These are phyloP conservation scores for Drosophila buzzatii DNA, from an alignment of 2,888 invertebrate species.

Conservation along the genomic window DNA sequence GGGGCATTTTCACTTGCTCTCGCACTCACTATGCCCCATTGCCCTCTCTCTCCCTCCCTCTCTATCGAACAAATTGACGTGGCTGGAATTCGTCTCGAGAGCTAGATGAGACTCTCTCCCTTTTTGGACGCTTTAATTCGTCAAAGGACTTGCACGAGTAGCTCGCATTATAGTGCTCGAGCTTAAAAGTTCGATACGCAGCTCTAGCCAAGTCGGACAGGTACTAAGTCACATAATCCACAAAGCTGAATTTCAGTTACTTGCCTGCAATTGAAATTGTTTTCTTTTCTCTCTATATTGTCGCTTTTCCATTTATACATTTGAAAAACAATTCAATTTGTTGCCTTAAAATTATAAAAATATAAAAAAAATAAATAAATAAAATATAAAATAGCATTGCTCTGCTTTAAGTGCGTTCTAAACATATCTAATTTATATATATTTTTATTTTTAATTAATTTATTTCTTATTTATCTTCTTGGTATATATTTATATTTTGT, in stretches of 20 bases:
- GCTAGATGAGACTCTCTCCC: slow-evolving; percentile 1
- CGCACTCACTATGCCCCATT: not conserved
- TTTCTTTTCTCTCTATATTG: not conserved
- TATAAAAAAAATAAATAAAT: too few species aligned
- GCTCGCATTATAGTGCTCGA: not conserved
- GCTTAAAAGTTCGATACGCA: slow-evolving; percentile 1
- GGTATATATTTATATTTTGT: too few species aligned
- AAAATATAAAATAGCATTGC: not conserved
- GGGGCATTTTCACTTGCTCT: too few species aligned
- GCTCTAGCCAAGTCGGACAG: not conserved
- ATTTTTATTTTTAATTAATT: too few species aligned
- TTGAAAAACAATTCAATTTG: not conserved
- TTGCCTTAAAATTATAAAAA: not conserved
- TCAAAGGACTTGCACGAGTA: slow-evolving; percentile 19
- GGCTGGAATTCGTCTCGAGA: slow-evolving; percentile 21
- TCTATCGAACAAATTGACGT: slow-evolving; percentile 13
- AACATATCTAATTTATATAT: too few species aligned
- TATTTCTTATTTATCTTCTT: too few species aligned
- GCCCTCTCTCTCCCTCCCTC: not conserved
- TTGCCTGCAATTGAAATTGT: slow-evolving; percentile 2
- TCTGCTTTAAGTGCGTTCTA: too few species aligned
- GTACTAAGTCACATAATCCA: slow-evolving; percentile 6
- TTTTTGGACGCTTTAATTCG: slow-evolving; percentile 6
- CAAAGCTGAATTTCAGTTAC: not conserved
- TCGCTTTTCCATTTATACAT: not conserved